A percentile compares a stretch with the other conserved stretches of the same genome.
Conservation (phyloP, 2,888 invertebrate genomes). For the Tetranychus truncatus region DNA sequence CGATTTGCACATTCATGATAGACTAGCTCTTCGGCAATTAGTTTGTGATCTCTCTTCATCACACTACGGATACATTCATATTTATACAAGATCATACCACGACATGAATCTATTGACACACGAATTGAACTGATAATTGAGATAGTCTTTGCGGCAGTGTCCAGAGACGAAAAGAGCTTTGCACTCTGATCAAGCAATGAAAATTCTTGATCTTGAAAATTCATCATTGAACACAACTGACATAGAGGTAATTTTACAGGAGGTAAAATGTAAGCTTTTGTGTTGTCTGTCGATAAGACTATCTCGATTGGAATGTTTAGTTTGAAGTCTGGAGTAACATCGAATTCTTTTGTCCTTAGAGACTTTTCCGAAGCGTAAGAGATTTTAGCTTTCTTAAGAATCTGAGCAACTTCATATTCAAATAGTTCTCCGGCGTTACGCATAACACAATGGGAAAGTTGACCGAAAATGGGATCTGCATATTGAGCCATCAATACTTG, state of each 20-base stretch:
- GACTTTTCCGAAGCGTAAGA: constrained; percentile 9
- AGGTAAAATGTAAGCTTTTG: not conserved
- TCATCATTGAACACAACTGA: not conserved
- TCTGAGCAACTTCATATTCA: constrained; percentile 11
- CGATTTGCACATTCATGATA: not conserved
- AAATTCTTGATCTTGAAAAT: not conserved
- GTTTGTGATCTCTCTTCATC: not conserved
- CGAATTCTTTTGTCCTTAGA: constrained; percentile 12
- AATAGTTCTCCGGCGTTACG: constrained; percentile 13
- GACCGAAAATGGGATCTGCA: constrained; percentile 16
- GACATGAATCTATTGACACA: constrained; percentile 18
- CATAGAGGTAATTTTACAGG: not conserved
- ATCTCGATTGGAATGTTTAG: constrained; percentile 16
- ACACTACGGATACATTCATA: constrained; percentile 5
- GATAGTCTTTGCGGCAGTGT: constrained; percentile 14
- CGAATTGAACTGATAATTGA: constrained; percentile 14
- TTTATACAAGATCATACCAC: constrained; percentile 17
- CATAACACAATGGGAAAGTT: constrained; percentile 3
- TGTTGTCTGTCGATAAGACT: not conserved
- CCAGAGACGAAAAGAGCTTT: constrained; percentile 17
- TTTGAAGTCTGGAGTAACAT: constrained; percentile 20
- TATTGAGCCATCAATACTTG: constrained; percentile 15
- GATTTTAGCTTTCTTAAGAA: constrained; percentile 3
- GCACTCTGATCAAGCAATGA: constrained; percentile 18
- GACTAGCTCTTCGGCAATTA: not conserved